Evolutionary conservation across 1,140 invertebrate species (phyloP), one percentile per base, ranked within the genome.

Genomic region (Drosophila sp.): DNA sequence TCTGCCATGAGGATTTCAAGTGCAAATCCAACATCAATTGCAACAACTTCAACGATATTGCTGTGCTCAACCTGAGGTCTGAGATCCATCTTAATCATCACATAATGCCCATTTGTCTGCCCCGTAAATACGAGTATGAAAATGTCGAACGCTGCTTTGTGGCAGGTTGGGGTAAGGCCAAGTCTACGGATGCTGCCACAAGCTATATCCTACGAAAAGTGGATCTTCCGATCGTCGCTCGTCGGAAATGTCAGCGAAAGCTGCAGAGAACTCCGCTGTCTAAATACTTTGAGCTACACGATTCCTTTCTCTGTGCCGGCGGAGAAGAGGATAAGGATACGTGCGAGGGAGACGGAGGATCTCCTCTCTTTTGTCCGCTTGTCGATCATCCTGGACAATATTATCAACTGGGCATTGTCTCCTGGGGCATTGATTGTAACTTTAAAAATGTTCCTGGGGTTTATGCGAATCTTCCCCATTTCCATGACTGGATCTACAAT

Each of bases 291-390:
- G 0, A 7, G 0, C 18, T 56, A n/a, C 3, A 56, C 9, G 6
- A 40, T 2, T 21, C 43, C 3, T 41, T 61, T 18, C 92, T 96
- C 56, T 97, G 96, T 83, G 96, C 58, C 4, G 48, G 29, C 3
- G 48, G 48, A 0, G 66, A 93, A 80, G 43, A 78, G 11, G 94
- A 93, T 18, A 92, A 92, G 77, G 96, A 96, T 80, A 94, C 95
- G 0, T 96, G 95, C 80, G 94, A 21, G 1, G 51, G 61, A 4
- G 43, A 64, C 41, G 65, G 27, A n/a, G 65, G 29, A 6, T 48
- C 64, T 93, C 95, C 95, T 2, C 76, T 96, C 18, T 93, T 94
- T 43, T 96, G 95, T 82, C 93, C 93, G 38, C 72, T 92, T 38
- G 75, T 82, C 63, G 93, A 86, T 34, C 79, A 93, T 36, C 92